phyloP scores from a whole-genome alignment of 1,140 invertebrate genomes.

The Charaxes varanes region DNA sequence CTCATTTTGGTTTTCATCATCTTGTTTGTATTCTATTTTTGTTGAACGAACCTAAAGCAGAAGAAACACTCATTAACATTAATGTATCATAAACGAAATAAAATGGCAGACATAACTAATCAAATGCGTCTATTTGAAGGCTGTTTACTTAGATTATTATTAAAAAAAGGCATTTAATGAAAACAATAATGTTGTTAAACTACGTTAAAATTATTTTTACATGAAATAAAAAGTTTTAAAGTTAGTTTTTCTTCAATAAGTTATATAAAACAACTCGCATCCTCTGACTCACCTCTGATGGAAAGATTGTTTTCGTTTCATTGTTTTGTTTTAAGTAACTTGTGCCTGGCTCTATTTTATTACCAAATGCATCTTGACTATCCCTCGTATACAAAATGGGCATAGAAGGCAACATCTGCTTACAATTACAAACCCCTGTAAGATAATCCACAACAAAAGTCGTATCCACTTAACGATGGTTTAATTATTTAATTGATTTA shows the following conservation, averaged over 20 bases:
- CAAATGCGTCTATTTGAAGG: slow-evolving; percentile 10
- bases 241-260: no score
- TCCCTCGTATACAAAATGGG: slow-evolving; percentile 66
- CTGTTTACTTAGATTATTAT: slow-evolving; percentile 2
- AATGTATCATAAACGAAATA: slow-evolving; percentile 26
- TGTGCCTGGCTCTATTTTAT: slow-evolving; percentile 55
- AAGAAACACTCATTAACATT: slow-evolving; percentile 21
- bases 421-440: slow-evolving; percentile 25
- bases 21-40: slow-evolving; percentile 20
- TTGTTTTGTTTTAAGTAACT: slow-evolving; percentile 49
- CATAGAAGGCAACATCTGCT: slow-evolving; percentile 75
- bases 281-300: slow-evolving; percentile 44
- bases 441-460: slow-evolving; percentile 28
- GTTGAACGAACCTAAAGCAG: slow-evolving; percentile 35
- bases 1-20: slow-evolving; percentile 24
- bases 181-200: not conserved
- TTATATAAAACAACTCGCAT: slow-evolving; percentile 30
- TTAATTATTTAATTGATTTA: slow-evolving; percentile 10
- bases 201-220: not conserved
- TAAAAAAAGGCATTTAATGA: not conserved
- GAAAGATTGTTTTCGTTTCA: slow-evolving; percentile 36
- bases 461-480: slow-evolving; percentile 26
- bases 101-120: slow-evolving; percentile 36
- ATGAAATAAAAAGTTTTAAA: slow-evolving; percentile 7
- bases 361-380: slow-evolving; percentile 59